Conservation (phyloP, 2,888 invertebrate species). For the Amiota communis region DNA sequence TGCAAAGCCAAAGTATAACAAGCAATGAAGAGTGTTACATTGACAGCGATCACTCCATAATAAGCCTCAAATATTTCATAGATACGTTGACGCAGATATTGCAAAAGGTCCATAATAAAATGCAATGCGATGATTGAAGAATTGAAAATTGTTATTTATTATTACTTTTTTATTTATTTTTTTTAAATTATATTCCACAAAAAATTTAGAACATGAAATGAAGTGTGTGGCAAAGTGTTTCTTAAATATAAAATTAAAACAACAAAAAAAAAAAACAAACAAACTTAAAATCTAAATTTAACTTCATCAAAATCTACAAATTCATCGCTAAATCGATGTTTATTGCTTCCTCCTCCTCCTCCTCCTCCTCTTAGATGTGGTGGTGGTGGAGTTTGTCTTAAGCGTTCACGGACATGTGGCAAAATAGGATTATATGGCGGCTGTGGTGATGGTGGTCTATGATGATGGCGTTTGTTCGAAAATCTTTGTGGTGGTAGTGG, state of each 20-base stretch:
- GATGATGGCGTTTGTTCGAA: conserved; percentile 26
- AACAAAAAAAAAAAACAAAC: background rate
- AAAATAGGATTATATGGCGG: conserved; percentile 37
- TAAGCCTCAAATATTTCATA: background rate
- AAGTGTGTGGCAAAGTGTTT: background rate
- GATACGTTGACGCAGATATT: background rate
- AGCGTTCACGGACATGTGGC: conserved; percentile 30
- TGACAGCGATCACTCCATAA: background rate
- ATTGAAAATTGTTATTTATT: too few species aligned
- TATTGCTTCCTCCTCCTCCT: background rate
- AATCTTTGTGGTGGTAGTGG: too few species aligned
- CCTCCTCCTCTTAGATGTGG: background rate
- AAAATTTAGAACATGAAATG: background rate
- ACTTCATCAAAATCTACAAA: background rate
- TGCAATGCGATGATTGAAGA: too few species aligned
- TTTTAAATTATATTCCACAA: background rate
- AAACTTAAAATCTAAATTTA: background rate
- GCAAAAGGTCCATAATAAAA: background rate
- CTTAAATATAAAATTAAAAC: background rate
- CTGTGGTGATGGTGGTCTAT: conserved; percentile 16
- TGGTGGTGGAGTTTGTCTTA: background rate
- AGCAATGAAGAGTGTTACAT: background rate
- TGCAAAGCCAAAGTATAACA: background rate
- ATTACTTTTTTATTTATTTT: too few species aligned
- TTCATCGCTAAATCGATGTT: background rate